Evolutionary conservation across 2,797 vertebrate species (phyloP), one percentile per base, ranked within the genome.

Genomic region (Chiroxiphia lanceolata): DNA sequence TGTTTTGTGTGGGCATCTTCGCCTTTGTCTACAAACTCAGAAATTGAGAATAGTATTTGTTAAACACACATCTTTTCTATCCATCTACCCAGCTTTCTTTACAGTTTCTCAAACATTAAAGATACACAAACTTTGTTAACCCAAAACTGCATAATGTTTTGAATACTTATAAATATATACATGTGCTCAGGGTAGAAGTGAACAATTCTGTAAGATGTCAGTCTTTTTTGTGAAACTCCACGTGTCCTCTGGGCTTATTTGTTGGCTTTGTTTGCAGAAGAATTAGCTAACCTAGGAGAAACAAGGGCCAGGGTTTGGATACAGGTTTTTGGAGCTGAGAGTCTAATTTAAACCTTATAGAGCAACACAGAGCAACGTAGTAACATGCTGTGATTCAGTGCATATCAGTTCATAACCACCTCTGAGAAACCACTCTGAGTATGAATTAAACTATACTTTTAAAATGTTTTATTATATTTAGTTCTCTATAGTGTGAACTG

Each of bases 401-500:
- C 11, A 0, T 79, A 50, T 75, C 77, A 15, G 5, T 53, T 64
- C 10, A 1, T 45, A 76, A 33, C 74, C 45, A 63, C 87, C 83
- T 90, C 82, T 4, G 56, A 79, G 68, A 92, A 93, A 71, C 48
- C 3, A 26, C 56, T 77, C 71, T 20, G 70, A 64, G 26, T 68
- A 80, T 64, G 57, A 91, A 60, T 94, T 93, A 91, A 75, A 94
- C 50, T 83, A 47, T 87, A 60, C 20, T 89, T 91, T 69, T 6
- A 50, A 90, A 92, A 61, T 90, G 63, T 92, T 93, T 92, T 87
- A 44, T 88, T 53, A 63, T 94, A 23, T 65, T 91, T 89, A 83
- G 94, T 93, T 96, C 94, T 87, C 72, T 64, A 25, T 48, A 57
- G 90, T 31, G 64, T 31, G 2, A 83, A 69, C 72, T 2, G 0